A percentile compares a stretch with the other conserved stretches of the same genome.
These are phyloP conservation scores for Acrocephalus scirpaceus DNA, from an alignment of 2,797 vertebrate genomes.

Conservation along the genomic window DNA sequence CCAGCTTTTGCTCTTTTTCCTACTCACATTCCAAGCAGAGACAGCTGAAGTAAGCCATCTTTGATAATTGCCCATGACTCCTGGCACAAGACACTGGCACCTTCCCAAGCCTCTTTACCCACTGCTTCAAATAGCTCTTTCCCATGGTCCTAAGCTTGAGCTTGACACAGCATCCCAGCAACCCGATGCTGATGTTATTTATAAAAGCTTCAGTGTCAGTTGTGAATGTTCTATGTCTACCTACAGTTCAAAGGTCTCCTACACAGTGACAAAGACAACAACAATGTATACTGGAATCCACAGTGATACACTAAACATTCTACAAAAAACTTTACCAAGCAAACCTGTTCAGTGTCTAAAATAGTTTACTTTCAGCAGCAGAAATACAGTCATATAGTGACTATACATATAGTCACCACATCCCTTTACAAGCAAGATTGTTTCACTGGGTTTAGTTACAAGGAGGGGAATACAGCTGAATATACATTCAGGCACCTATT, in stretches of 20 bases:
- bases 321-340: background rate
- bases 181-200: accelerated
- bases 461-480: background rate
- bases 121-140: background rate
- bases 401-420: background rate
- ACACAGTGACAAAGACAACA: background rate
- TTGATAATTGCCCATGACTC: background rate
- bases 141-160: background rate
- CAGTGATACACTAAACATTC: background rate
- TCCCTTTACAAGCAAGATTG: background rate
- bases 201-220: background rate
- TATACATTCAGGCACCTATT: background rate
- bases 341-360: background rate
- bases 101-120: background rate
- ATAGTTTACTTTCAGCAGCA: background rate
- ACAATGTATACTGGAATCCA: background rate
- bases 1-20: background rate
- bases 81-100: background rate
- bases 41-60: background rate
- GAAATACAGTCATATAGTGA: background rate
- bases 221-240: background rate
- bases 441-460: background rate
- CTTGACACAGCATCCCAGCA: background rate
- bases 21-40: background rate
- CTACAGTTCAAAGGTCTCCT: background rate